These are phyloP conservation scores for Gandaritis pyraliata DNA, from an alignment of 2,888 invertebrate species.

Conservation along the genomic window DNA sequence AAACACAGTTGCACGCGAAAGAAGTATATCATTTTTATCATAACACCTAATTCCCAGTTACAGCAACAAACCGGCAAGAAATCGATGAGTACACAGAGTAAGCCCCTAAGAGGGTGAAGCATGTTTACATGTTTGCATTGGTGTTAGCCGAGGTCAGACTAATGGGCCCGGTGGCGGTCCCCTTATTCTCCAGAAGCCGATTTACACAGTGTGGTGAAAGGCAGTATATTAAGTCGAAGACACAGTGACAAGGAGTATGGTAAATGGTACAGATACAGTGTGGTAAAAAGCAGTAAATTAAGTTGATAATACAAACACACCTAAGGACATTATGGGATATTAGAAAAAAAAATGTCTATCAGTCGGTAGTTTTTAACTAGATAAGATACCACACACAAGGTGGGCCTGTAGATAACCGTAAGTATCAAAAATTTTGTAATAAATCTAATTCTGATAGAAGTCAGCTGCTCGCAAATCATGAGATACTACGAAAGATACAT, in stretches of 20 bases:
- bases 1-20: too few species aligned
- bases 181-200: conserved; percentile 53
- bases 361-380: too few species aligned
- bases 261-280: conserved; percentile 23
- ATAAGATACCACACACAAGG: too few species aligned
- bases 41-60: conserved; percentile 4
- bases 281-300: conserved; percentile 29
- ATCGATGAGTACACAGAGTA: conserved; percentile 45
- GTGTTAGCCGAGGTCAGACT: conserved; percentile 62
- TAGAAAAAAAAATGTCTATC: too few species aligned
- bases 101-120: conserved; percentile 42
- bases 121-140: conserved; percentile 70
- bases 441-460: too few species aligned
- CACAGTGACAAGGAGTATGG: too few species aligned
- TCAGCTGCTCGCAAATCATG: too few species aligned
- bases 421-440: too few species aligned
- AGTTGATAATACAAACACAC: conserved; percentile 1
- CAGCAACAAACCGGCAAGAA: conserved; percentile 27
- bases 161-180: conserved; percentile 59
- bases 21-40: conserved; percentile 1
- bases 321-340: too few species aligned
- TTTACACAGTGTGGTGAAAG: conserved; percentile 33
- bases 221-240: conserved; percentile 28
- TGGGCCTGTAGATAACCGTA: too few species aligned
- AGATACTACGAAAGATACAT: too few species aligned